A percentile compares a stretch with the other conserved stretches of the same genome.
These are phyloP conservation scores for Sciurus vulgaris DNA, from an alignment of 2,797 vertebrate genomes.

Conservation along the genomic window DNA sequence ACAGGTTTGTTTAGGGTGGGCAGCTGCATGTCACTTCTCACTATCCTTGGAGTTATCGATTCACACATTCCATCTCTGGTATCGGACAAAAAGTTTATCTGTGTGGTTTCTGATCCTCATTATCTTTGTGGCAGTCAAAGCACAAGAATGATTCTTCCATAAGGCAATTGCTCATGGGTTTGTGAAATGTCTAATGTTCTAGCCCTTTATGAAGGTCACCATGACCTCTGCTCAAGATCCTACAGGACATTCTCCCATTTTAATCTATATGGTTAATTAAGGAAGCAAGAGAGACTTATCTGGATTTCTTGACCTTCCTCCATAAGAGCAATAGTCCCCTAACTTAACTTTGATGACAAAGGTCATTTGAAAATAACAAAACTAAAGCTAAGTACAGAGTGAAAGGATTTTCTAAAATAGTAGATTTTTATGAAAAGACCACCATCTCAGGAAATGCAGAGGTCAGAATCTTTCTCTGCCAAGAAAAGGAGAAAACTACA, in stretches of 20 bases:
- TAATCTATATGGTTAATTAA: not conserved
- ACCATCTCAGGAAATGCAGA: not conserved
- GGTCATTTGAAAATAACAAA: constrained; percentile 29
- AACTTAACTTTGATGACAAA: not conserved
- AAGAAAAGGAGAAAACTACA: not conserved
- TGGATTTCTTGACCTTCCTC: not conserved
- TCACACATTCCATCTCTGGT: not conserved
- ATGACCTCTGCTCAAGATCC: not conserved
- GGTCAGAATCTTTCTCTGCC: not conserved
- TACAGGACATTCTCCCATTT: not conserved
- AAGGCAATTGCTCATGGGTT: not conserved
- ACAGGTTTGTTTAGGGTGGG: not conserved
- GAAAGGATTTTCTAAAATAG: not conserved
- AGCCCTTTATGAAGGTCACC: not conserved
- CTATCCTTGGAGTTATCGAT: not conserved
- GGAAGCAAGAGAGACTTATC: not conserved
- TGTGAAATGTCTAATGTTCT: not conserved
- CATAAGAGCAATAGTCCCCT: not conserved
- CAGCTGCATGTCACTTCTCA: not conserved
- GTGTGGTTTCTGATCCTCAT: not conserved
- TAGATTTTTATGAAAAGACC: not conserved
- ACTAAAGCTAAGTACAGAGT: not conserved
- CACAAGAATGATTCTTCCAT: not conserved
- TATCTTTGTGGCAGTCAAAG: not conserved
- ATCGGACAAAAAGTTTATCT: not conserved